Conservation (phyloP, 1,140 invertebrate genomes). For the Drosophila malerkotliana region DNA sequence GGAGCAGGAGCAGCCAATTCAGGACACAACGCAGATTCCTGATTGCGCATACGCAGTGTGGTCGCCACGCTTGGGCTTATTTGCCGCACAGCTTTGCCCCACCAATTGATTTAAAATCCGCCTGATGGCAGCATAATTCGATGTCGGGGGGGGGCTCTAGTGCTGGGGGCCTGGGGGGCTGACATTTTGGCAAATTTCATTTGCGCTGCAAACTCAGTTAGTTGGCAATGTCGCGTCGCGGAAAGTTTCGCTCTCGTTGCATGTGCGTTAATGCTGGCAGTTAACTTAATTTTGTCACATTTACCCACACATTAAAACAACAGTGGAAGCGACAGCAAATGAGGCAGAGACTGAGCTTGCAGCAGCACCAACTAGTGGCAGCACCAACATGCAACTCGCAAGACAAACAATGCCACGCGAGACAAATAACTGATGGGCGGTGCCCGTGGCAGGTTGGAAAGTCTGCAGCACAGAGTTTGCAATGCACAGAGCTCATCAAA, state of each 20-base stretch:
- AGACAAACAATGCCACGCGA: conserved; percentile 73
- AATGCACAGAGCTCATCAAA: conserved; percentile 59
- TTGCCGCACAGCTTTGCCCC: conserved; percentile 23
- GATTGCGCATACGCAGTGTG: conserved; percentile 52
- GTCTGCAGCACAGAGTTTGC: conserved; percentile 62
- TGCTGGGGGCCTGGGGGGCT: neutral
- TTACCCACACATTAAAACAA: conserved; percentile 79
- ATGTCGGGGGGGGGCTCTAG: neutral
- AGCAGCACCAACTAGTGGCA: conserved; percentile 6
- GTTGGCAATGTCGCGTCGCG: conserved; percentile 32
- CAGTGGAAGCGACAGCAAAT: conserved; percentile 28
- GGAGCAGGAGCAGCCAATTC: neutral
- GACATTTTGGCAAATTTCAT: conserved; percentile 48
- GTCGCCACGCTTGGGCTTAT: conserved; percentile 33
- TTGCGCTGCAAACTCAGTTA: conserved; percentile 45
- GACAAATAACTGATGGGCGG: conserved; percentile 76
- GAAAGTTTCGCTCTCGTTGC: conserved; percentile 45
- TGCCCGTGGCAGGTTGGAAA: conserved; percentile 67
- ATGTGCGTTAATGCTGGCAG: conserved; percentile 74
- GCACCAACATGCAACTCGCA: conserved; percentile 14
- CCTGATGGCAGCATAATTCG: conserved; percentile 41
- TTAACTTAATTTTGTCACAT: conserved; percentile 82
- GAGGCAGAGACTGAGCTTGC: conserved; percentile 25
- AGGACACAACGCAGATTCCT: neutral
- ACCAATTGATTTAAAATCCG: conserved; percentile 47